Conservation (phyloP, 2,888 invertebrate genomes). For the Colostygia pectinataria region DNA sequence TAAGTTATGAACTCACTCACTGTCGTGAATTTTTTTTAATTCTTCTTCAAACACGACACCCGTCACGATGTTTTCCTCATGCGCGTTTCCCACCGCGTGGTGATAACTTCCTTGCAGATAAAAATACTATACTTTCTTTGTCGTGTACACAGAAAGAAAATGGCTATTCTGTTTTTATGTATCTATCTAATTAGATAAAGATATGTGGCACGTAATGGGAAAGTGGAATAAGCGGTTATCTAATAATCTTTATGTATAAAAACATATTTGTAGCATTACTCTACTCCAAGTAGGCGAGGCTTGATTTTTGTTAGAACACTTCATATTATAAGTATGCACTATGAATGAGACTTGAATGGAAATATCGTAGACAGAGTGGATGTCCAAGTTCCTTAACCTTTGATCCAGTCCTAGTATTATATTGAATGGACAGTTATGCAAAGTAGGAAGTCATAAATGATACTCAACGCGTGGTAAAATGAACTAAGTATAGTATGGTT, state of each 20-base stretch:
- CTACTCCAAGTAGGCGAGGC: no score
- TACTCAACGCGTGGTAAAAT: constrained; percentile 1
- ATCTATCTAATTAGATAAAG: neutral
- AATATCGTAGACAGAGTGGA: constrained; percentile 3
- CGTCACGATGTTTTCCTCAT: constrained; percentile 1
- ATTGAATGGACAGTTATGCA: constrained; percentile 23
- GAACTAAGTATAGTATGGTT: no score
- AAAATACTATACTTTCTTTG: constrained; percentile 1
- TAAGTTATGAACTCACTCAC: no score
- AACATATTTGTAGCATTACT: no score
- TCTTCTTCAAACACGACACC: no score
- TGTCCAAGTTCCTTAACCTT: constrained; percentile 25
- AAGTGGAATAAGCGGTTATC: neutral
- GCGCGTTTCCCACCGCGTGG: neutral
- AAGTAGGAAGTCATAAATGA: constrained; percentile 29
- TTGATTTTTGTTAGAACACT: neutral
- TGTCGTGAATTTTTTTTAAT: no score
- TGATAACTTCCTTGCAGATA: constrained; percentile 4
- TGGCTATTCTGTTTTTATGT: neutral
- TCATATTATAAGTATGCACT: neutral
- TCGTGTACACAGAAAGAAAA: constrained; percentile 4
- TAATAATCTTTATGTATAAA: neutral
- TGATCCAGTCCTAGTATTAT: constrained; percentile 19
- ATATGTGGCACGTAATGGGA: neutral
- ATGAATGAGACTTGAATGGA: neutral